Conservation (phyloP, 2,113 vertebrate species). For the Cololabis saira region DNA sequence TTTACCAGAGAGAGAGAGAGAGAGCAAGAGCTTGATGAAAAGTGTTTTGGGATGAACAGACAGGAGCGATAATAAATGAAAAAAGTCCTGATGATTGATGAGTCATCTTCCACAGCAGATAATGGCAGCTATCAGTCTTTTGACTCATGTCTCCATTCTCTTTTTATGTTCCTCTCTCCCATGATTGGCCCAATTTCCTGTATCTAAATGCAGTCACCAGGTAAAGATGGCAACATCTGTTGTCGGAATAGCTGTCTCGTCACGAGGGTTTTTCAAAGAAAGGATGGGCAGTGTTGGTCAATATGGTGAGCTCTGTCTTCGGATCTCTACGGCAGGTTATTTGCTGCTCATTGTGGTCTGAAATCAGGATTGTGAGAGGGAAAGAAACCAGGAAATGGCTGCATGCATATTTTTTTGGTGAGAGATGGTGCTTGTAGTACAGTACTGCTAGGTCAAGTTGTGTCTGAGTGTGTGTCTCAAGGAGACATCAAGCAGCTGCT, state of each 20-base stretch:
- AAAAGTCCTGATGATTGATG: slow-evolving; percentile 56
- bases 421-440: neutral
- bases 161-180: neutral
- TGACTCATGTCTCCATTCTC: slow-evolving; percentile 23
- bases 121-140: slow-evolving; percentile 62
- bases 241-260: slow-evolving; percentile 21
- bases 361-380: neutral
- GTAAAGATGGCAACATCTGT: slow-evolving; percentile 32
- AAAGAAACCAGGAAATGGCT: slow-evolving; percentile 9
- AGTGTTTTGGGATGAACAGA: slow-evolving; percentile 38
- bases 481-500: neutral
- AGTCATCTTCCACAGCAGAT: slow-evolving; percentile 42
- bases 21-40: slow-evolving; percentile 32
- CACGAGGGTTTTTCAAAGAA: slow-evolving; percentile 1
- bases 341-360: neutral
- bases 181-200: neutral
- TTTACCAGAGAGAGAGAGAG: slow-evolving; percentile 22
- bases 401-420: slow-evolving; percentile 16
- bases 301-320: neutral
- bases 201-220: slow-evolving; percentile 40
- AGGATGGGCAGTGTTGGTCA: neutral
- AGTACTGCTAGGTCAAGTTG: neutral
- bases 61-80: slow-evolving; percentile 42
- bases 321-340: neutral
- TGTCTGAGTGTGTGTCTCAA: slow-evolving; percentile 5